These are phyloP conservation scores for Phoebastria nigripes DNA, from an alignment of 2,797 vertebrate genomes.

Conservation along the genomic window DNA sequence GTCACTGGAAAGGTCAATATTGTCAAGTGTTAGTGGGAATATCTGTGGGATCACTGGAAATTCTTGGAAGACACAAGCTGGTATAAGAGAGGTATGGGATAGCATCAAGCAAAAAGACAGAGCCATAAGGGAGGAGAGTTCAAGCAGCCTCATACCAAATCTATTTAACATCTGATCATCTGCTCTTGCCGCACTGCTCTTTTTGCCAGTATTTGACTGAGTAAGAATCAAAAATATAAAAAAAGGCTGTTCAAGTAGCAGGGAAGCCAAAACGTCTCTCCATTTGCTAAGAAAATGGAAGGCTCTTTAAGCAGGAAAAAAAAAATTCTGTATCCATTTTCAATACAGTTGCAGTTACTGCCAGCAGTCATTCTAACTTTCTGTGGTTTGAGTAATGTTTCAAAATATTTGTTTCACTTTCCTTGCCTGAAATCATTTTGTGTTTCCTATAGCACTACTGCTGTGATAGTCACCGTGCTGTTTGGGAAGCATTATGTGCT, in stretches of 20 bases:
- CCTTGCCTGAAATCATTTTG: not conserved
- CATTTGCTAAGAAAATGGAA: not conserved
- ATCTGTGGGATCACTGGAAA: not conserved
- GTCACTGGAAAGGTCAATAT: not conserved
- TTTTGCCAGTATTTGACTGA: not conserved
- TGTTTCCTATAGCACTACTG: not conserved
- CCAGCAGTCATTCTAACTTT: not conserved
- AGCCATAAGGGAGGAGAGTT: not conserved
- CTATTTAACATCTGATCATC: not conserved
- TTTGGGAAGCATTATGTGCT: not conserved
- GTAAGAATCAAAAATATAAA: not conserved
- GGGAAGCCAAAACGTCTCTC: not conserved
- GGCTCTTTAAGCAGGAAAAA: not conserved
- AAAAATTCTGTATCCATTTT: not conserved
- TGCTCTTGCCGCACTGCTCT: not conserved
- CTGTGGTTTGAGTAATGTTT: not conserved
- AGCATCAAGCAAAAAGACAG: not conserved
- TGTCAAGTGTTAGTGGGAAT: not conserved
- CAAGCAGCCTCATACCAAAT: not conserved
- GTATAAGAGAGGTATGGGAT: not conserved
- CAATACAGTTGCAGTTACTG: not conserved
- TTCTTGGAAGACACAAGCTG: not conserved
- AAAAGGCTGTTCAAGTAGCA: not conserved
- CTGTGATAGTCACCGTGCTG: not conserved
- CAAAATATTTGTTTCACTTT: not conserved